Evolutionary conservation across 2,797 vertebrate genomes (phyloP).

Genomic region (Microchirus variegatus): DNA sequence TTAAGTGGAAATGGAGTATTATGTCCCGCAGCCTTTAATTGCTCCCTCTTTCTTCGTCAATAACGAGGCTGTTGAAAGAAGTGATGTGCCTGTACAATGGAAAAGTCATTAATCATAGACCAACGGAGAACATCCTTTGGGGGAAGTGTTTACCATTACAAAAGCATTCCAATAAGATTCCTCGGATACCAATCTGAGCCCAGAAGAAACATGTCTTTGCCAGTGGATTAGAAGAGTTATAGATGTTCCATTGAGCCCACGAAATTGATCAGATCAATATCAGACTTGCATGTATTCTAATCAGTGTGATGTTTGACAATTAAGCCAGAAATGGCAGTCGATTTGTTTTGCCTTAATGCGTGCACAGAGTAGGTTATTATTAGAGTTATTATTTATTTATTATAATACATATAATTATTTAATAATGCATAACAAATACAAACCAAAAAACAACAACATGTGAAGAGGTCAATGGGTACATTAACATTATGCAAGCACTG

Average conservation of each 20-base stretch:
- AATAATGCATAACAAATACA: too few relatives aligned
- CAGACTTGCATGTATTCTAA: neutral
- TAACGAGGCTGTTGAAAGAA: slow-evolving; percentile 35
- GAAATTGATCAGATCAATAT: slow-evolving; percentile 27
- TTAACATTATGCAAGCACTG: too few relatives aligned
- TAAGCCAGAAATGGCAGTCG: neutral
- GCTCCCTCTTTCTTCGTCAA: slow-evolving; percentile 41
- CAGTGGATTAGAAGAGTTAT: slow-evolving; percentile 19
- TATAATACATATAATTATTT: neutral
- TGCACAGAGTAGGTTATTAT: too few relatives aligned
- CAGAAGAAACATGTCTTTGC: slow-evolving; percentile 21
- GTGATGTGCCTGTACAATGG: slow-evolving; percentile 35
- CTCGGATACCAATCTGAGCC: slow-evolving; percentile 50
- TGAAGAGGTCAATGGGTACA: too few relatives aligned
- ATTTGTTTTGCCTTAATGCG: neutral
- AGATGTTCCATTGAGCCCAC: slow-evolving; percentile 1
- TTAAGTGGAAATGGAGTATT: slow-evolving; percentile 19
- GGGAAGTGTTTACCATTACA: slow-evolving; percentile 73
- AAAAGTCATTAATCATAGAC: slow-evolving; percentile 63
- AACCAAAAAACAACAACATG: too few relatives aligned
- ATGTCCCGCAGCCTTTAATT: slow-evolving; percentile 34
- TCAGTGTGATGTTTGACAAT: neutral
- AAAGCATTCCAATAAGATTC: slow-evolving; percentile 77
- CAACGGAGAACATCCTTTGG: slow-evolving; percentile 49
- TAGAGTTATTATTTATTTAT: too few relatives aligned